Base-by-base conservation (phyloP, 2,113 vertebrate genomes). In the Vicugna pacos region DNA sequence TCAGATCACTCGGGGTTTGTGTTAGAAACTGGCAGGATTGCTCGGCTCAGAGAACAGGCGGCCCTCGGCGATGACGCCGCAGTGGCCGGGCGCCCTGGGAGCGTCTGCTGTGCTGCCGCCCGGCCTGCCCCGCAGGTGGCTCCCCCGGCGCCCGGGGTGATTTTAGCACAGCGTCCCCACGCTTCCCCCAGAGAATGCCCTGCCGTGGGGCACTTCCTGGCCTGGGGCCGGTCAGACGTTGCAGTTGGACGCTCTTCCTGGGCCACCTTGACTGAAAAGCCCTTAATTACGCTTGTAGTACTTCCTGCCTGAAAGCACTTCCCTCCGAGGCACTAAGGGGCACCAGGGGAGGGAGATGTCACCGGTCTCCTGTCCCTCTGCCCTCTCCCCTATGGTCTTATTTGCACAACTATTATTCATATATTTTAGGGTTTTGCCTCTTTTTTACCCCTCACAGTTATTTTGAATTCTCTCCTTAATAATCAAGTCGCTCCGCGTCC, bases 221-320 rank as follows among this genome's bases (percentile, higher is more conserved):
- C 52, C 35, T 2, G 5, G 11, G 3, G 4, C 35, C 8, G 0
- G 8, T 60, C 42, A 28, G 22, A 8, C 14, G 20, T 7, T 6
- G 30, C 52, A 13, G 16, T 30, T 8, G 24, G 19, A 26, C 9
- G 15, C 52, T 84, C 90, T 79, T 64, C 54, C 10, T 48, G 7
- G 6, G 11, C 16, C 62, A 3, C 58, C 62, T 58, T n/a, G 5
- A 5, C 28, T 6, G 8, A 24, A 46, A 35, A 50, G 54, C 24
- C 10, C 30, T 70, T 22, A 6, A 19, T 65, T 20, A 2, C 9
- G 0, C 38, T 46, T 11, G 32, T 28, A 38, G 26, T 24, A 22
- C 42, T 50, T 48, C 83, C 13, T 62, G 42, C 7, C 14, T 5
- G 24, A 56, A 89, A 15, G 17, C 13, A 1, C 3, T 9, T 56